These are phyloP conservation scores for Hassar affinis DNA, from an alignment of 2,113 vertebrate species.

Conservation along the genomic window DNA sequence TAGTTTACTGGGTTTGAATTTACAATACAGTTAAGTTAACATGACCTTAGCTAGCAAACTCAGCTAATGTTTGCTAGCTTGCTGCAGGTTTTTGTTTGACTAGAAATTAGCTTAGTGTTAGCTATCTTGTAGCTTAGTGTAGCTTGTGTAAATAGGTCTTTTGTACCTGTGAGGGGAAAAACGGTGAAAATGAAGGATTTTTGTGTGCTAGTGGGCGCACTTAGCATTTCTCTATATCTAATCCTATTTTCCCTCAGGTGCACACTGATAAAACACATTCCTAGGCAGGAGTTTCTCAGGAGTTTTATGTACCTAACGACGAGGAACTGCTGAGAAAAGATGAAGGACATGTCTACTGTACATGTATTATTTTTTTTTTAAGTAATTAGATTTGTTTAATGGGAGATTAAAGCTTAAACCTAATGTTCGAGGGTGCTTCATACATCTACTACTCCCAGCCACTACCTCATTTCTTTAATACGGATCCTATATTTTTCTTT, in stretches of 20 bases:
- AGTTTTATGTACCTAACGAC: constrained; percentile 60
- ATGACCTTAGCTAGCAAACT: neutral
- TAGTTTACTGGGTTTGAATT: neutral
- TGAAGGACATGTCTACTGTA: constrained; percentile 47
- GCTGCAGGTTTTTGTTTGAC: neutral
- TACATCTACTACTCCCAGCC: constrained; percentile 61
- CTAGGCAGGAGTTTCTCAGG: constrained; percentile 67
- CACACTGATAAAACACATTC: constrained; percentile 49
- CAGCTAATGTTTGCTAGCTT: neutral
- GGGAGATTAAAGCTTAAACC: constrained; percentile 36
- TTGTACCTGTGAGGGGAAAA: neutral
- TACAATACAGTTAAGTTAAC: neutral
- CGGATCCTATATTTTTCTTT: constrained; percentile 45
- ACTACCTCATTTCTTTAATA: constrained; percentile 76
- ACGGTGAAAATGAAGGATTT: neutral
- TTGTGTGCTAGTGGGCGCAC: neutral
- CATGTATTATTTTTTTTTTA: constrained; percentile 4
- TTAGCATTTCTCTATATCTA: neutral
- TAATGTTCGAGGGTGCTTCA: constrained; percentile 45
- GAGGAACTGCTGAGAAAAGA: constrained; percentile 40
- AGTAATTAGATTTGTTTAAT: constrained; percentile 27
- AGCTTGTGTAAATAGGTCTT: neutral
- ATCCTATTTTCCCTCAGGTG: neutral
- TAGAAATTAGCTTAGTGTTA: too few species aligned
- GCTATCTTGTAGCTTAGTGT: neutral